Conservation (phyloP, 2,797 vertebrate genomes). For the Pitangus sulphuratus region DNA sequence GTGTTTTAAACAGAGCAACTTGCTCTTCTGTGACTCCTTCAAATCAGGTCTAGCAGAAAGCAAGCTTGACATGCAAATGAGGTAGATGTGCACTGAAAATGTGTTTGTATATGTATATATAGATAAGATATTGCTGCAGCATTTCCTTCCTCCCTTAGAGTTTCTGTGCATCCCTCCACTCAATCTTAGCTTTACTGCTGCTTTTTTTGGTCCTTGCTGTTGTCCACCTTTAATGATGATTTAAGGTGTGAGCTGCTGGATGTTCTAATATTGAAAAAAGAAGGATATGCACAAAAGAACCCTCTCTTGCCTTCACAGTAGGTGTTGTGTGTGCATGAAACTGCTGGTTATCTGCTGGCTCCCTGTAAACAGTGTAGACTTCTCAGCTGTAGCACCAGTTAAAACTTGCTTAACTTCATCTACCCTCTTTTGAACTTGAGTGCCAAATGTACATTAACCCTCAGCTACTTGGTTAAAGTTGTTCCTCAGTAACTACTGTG, state of each 20-base stretch:
- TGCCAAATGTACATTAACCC: not conserved
- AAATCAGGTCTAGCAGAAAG: not conserved
- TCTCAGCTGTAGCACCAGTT: not conserved
- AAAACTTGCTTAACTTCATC: not conserved
- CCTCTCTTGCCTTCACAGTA: not conserved
- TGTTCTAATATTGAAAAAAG: not conserved
- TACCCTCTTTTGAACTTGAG: not conserved
- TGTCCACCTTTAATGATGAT: not conserved
- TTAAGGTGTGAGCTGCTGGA: not conserved
- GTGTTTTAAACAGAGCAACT: constrained; percentile 24
- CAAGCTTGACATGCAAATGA: constrained; percentile 10
- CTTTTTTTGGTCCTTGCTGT: constrained; percentile 3
- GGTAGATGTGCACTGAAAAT: not conserved
- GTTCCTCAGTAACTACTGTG: not conserved
- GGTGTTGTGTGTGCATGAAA: not conserved
- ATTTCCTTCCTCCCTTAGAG: not conserved
- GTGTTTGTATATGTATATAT: not conserved
- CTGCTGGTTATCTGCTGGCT: not conserved
- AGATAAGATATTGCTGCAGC: not conserved
- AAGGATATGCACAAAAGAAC: not conserved
- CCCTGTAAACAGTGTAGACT: not conserved
- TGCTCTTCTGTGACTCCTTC: constrained; percentile 18
- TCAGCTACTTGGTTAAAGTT: not conserved
- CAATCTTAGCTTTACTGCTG: not conserved
- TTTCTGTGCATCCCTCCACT: not conserved